Conservation (phyloP, 1,140 invertebrate species). For the Amyelois transitella region DNA sequence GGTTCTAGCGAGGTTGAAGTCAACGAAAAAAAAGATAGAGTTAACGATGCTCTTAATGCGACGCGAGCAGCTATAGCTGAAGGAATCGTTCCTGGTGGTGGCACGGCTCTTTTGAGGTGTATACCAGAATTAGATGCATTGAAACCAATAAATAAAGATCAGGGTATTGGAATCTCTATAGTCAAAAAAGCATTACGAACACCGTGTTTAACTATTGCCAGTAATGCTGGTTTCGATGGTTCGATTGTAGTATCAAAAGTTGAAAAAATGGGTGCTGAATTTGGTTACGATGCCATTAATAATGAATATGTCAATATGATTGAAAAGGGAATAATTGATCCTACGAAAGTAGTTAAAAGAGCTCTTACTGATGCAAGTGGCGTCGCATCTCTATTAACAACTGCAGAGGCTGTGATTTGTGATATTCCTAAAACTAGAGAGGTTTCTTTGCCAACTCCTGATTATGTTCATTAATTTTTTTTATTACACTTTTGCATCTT, state of each 20-base stretch:
- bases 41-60: conserved; percentile 48
- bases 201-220: conserved; percentile 89
- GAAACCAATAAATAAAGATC: conserved; percentile 22
- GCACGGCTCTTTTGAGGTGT: conserved; percentile 40
- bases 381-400: conserved; percentile 84
- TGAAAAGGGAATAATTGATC: conserved; percentile 94
- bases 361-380: conserved; percentile 92
- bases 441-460: not conserved
- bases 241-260: conserved; percentile 90
- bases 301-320: conserved; percentile 93
- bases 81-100: conserved; percentile 54
- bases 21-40: conserved; percentile 44
- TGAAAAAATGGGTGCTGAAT: conserved; percentile 76
- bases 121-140: conserved; percentile 28
- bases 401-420: conserved; percentile 83
- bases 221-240: conserved; percentile 93
- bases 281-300: conserved; percentile 93
- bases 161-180: conserved; percentile 78
- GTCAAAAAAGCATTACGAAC: conserved; percentile 79
- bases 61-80: conserved; percentile 40
- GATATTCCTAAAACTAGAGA: conserved; percentile 79
- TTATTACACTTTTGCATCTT: too few species aligned
- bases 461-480: not conserved
- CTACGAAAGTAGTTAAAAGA: conserved; percentile 92
- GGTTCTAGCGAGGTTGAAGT: conserved; percentile 43